Percentiles rank a stretch among this genome's conserved stretches.
Conservation (phyloP, 2,888 invertebrate genomes). For the Drosophila prolongata region DNA sequence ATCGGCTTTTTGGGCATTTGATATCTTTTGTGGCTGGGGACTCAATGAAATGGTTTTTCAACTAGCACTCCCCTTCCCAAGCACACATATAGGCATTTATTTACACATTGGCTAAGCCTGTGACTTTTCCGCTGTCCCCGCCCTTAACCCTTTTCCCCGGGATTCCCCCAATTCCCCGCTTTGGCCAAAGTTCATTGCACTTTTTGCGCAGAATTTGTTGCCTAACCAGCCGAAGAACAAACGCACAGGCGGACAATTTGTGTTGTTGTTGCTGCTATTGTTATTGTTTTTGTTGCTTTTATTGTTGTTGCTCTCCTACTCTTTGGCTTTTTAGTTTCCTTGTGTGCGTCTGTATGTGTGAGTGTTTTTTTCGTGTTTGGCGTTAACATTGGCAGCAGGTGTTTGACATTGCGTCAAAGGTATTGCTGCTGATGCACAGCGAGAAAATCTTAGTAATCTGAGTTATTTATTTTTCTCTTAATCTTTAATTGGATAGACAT, state of each 20-base stretch:
- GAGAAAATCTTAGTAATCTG: neutral
- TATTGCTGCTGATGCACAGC: constrained; percentile 56
- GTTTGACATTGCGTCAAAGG: constrained; percentile 77
- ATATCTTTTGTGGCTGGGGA: constrained; percentile 66
- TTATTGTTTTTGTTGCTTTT: constrained; percentile 32
- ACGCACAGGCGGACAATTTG: constrained; percentile 66
- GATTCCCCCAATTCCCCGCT: constrained; percentile 43
- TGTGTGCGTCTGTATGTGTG: constrained; percentile 33
- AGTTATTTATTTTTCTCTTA: neutral
- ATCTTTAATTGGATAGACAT: too few species aligned
- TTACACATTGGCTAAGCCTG: constrained; percentile 49
- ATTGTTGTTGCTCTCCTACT: constrained; percentile 65
- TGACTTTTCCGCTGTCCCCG: constrained; percentile 34
- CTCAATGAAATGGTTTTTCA: constrained; percentile 56
- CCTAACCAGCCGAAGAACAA: constrained; percentile 77
- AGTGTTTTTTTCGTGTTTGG: constrained; percentile 72
- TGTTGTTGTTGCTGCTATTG: constrained; percentile 32
- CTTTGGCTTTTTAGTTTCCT: constrained; percentile 64
- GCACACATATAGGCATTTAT: constrained; percentile 33
- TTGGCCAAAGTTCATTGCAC: constrained; percentile 72
- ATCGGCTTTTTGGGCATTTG: constrained; percentile 63
- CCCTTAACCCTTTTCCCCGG: constrained; percentile 20
- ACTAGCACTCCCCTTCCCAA: constrained; percentile 39
- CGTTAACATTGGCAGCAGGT: constrained; percentile 80
- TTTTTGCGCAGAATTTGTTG: constrained; percentile 78